Conservation (phyloP, 2,113 vertebrate species). For the Aix galericulata region DNA sequence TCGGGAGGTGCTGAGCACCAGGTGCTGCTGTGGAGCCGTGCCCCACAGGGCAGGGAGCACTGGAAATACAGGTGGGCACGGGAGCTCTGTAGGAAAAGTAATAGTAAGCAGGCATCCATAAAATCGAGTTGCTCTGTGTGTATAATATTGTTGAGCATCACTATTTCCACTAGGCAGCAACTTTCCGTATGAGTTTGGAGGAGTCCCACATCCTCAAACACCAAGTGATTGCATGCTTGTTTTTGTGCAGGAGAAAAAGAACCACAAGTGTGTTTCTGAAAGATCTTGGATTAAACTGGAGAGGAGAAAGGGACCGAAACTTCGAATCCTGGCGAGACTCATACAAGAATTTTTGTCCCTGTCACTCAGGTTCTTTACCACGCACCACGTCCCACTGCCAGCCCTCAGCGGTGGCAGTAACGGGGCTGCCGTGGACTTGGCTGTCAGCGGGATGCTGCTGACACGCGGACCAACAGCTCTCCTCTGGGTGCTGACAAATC, state of each 20-base stretch:
- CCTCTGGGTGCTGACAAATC: not conserved
- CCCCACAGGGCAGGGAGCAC: not conserved
- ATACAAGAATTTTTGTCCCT: fast-evolving
- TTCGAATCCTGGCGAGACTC: fast-evolving
- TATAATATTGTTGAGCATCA: not conserved
- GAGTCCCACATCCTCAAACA: not conserved
- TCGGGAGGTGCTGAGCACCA: not conserved
- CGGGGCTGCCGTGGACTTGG: fast-evolving
- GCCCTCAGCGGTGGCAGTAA: fast-evolving
- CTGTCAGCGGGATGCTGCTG: not conserved
- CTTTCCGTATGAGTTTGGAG: not conserved
- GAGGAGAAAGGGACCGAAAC: not conserved
- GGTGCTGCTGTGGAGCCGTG: not conserved
- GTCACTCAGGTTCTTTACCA: not conserved
- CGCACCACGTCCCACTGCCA: fast-evolving
- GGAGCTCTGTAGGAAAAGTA: not conserved
- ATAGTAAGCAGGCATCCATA: not conserved
- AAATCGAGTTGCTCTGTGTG: not conserved
- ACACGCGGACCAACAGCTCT: not conserved
- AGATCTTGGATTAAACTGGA: not conserved
- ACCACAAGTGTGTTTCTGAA: not conserved
- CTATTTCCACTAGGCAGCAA: not conserved
- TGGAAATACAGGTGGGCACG: fast-evolving
- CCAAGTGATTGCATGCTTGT: not conserved
- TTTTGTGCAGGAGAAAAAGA: not conserved